phyloP scores from a whole-genome alignment of 1,140 invertebrate genomes.

The Lepidurus apus region DNA sequence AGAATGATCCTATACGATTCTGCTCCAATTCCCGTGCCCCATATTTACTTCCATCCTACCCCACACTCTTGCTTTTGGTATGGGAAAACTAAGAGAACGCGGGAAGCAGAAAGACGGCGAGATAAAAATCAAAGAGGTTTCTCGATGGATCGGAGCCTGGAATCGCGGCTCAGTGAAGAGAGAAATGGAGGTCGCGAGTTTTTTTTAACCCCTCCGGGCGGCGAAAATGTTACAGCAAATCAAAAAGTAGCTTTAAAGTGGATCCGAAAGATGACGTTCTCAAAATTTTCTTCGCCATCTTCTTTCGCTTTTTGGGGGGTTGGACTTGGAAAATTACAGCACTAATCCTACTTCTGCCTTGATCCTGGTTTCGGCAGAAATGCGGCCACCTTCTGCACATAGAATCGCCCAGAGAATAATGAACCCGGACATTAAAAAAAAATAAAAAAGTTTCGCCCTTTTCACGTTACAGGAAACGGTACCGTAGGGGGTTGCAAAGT shows the following conservation, averaged over 20 bases:
- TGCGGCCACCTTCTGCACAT: too few species aligned
- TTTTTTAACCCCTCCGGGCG: neutral
- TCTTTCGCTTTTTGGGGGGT: too few species aligned
- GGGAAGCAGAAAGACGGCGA: neutral
- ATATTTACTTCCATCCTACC: neutral
- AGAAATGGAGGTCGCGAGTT: neutral
- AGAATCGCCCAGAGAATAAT: too few species aligned
- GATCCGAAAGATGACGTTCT: neutral
- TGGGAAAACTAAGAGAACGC: neutral
- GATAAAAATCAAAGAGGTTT: neutral
- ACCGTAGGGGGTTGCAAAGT: neutral
- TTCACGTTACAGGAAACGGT: too few species aligned
- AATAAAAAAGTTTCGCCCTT: too few species aligned
- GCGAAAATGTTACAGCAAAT: neutral
- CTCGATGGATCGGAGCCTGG: neutral
- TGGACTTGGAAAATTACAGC: too few species aligned
- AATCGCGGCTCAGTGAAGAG: neutral
- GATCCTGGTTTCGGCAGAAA: too few species aligned
- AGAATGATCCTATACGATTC: conserved; percentile 15
- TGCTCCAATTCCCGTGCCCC: neutral
- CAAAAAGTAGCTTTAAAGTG: too few species aligned
- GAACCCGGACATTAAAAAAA: too few species aligned
- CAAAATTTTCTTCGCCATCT: too few species aligned
- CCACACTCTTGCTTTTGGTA: neutral
- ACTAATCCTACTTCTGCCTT: too few species aligned